A percentile compares a stretch with the other conserved stretches of the same genome.
Conservation (phyloP, 2,888 invertebrate species). For the Pammene fasciana region DNA sequence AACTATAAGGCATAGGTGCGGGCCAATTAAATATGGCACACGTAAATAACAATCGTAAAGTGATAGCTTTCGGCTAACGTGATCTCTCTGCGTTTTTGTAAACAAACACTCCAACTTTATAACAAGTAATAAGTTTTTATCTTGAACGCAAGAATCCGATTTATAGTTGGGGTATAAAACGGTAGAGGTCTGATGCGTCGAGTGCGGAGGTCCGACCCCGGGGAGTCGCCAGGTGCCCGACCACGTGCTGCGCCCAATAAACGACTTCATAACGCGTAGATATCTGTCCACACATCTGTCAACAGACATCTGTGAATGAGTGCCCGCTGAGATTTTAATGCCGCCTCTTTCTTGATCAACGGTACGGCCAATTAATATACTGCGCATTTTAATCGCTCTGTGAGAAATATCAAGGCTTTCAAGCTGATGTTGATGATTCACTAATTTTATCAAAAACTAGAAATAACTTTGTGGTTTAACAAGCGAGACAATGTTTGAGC, state of each 20-base stretch:
- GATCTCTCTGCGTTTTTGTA: conserved; percentile 40
- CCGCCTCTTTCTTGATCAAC: conserved; percentile 64
- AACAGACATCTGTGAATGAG: conserved; percentile 59
- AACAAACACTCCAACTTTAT: conserved; percentile 37
- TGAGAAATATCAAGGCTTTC: conserved; percentile 58
- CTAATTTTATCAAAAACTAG: conserved; percentile 56
- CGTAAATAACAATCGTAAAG: conserved; percentile 69
- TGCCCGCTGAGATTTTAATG: conserved; percentile 69
- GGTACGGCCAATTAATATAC: conserved; percentile 57
- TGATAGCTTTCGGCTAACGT: conserved; percentile 63
- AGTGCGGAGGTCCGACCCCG: conserved; percentile 52
- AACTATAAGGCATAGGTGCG: conserved; percentile 70
- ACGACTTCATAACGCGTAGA: conserved; percentile 58
- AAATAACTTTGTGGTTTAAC: conserved; percentile 59
- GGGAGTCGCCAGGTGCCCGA: conserved; percentile 68
- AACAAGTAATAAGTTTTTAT: conserved; percentile 23
- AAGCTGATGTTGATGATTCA: conserved; percentile 62
- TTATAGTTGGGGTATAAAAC: conserved; percentile 52
- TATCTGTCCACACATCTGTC: conserved; percentile 62
- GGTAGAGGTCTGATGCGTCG: conserved; percentile 51
- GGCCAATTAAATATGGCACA: conserved; percentile 73
- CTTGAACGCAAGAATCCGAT: conserved; percentile 40
- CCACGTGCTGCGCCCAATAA: conserved; percentile 64
- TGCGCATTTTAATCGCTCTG: conserved; percentile 63
- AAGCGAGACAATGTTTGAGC: conserved; percentile 57